These are phyloP conservation scores for Cecidostiba fungosa DNA, from an alignment of 2,888 invertebrate species.

Conservation along the genomic window DNA sequence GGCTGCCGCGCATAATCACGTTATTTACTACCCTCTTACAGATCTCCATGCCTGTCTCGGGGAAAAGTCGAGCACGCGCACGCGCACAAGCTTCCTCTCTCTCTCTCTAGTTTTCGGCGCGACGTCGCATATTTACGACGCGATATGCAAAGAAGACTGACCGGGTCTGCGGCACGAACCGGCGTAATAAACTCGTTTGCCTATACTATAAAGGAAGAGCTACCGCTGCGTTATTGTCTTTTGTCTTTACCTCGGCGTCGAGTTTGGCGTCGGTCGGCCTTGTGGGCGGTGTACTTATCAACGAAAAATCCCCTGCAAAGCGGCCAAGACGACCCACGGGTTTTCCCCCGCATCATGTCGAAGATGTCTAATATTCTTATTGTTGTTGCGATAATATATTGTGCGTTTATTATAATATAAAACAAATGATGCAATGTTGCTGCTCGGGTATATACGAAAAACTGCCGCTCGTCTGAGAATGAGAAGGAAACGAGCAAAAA, in stretches of 20 bases:
- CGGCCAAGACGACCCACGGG: no score
- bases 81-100: not conserved
- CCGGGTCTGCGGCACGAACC: not conserved
- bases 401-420: not conserved
- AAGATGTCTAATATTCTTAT: no score
- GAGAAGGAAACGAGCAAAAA: not conserved
- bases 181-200: not conserved
- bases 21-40: slow-evolving; percentile 39
- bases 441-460: not conserved
- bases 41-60: not conserved
- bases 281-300: not conserved
- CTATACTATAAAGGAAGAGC: not conserved
- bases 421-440: not conserved
- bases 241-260: not conserved
- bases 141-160: not conserved
- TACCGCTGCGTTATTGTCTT: not conserved
- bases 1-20: slow-evolving; percentile 38
- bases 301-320: not conserved
- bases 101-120: not conserved
- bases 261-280: not conserved
- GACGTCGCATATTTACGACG: not conserved
- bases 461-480: not conserved
- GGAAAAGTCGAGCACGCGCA: slow-evolving; percentile 39
- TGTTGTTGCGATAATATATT: not conserved
- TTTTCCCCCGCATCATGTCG: no score